Conservation (phyloP, 1,140 invertebrate genomes). For the Fopius arisanus region DNA sequence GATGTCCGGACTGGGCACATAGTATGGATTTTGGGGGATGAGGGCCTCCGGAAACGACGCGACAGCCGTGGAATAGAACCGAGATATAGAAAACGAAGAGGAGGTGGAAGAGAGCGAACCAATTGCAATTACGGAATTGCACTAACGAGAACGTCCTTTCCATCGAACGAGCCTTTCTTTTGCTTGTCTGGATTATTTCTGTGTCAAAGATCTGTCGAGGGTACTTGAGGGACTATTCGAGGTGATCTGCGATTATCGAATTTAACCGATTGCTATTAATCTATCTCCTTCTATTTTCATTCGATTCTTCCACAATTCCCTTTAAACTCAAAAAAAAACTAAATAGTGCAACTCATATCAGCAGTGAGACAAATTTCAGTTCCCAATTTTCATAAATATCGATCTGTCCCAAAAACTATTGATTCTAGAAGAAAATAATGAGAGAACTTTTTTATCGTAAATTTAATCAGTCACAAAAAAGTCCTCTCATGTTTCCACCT, state of each 20-base stretch:
- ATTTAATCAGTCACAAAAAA: too few relatives aligned
- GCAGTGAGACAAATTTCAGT: too few relatives aligned
- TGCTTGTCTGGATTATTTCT: not conserved
- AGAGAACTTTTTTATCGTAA: too few relatives aligned
- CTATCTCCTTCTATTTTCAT: too few relatives aligned
- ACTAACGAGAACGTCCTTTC: constrained; percentile 12
- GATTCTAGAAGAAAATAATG: too few relatives aligned
- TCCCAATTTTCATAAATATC: too few relatives aligned
- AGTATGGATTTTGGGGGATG: constrained; percentile 1
- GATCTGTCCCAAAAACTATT: too few relatives aligned
- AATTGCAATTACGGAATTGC: constrained; percentile 9
- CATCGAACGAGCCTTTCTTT: constrained; percentile 2
- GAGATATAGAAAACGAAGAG: not conserved
- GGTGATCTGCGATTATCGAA: not conserved
- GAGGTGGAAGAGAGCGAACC: not conserved
- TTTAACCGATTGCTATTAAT: too few relatives aligned
- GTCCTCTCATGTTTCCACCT: too few relatives aligned
- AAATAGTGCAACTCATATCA: too few relatives aligned
- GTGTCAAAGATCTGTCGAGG: not conserved
- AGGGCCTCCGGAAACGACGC: not conserved
- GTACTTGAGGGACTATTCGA: not conserved
- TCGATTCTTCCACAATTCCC: too few relatives aligned
- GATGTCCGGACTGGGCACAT: not conserved
- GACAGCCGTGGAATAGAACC: not conserved
- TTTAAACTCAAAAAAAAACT: too few relatives aligned